These are phyloP conservation scores for Megalonaias nervosa DNA, from an alignment of 1,140 invertebrate genomes.

Conservation along the genomic window DNA sequence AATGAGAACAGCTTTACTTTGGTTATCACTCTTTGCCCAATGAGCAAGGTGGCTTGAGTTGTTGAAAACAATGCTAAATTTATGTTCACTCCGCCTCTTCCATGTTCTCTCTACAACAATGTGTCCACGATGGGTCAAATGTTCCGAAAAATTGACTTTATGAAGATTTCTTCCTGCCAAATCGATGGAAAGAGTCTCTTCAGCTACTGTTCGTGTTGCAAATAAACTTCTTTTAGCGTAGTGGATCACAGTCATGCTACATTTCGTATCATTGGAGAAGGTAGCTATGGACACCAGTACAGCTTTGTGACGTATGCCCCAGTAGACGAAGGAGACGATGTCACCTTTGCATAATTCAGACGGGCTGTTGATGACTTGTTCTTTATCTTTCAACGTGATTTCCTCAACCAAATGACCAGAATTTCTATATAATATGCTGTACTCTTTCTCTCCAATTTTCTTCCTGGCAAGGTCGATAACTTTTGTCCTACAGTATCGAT, in stretches of 20 bases:
- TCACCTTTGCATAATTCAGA: conserved; percentile 7
- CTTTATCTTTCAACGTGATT: conserved; percentile 10
- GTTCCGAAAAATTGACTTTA: not conserved
- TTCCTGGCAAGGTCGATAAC: conserved; percentile 9
- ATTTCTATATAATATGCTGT: conserved; percentile 1
- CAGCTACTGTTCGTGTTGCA: conserved; percentile 16
- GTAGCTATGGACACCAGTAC: conserved; percentile 11
- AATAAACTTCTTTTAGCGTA: conserved; percentile 3
- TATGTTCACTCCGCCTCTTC: conserved; percentile 9
- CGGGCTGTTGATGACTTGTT: not conserved
- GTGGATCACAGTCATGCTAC: conserved; percentile 1
- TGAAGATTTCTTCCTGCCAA: not conserved
- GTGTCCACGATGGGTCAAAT: conserved; percentile 1
- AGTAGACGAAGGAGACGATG: conserved; percentile 8
- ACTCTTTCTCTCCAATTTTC: conserved; percentile 10
- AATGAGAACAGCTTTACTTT: no score
- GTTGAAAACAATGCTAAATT: not conserved
- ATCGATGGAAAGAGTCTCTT: conserved; percentile 13
- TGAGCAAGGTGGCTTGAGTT: conserved; percentile 15
- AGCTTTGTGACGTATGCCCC: conserved; percentile 13
- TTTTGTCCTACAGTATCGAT: conserved; percentile 5
- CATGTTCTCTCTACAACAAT: conserved; percentile 21
- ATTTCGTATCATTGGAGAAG: not conserved
- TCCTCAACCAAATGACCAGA: conserved; percentile 15
- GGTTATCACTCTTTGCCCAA: conserved; percentile 22